Conservation (phyloP, 2,888 invertebrate genomes). For the Atrina japonica region DNA sequence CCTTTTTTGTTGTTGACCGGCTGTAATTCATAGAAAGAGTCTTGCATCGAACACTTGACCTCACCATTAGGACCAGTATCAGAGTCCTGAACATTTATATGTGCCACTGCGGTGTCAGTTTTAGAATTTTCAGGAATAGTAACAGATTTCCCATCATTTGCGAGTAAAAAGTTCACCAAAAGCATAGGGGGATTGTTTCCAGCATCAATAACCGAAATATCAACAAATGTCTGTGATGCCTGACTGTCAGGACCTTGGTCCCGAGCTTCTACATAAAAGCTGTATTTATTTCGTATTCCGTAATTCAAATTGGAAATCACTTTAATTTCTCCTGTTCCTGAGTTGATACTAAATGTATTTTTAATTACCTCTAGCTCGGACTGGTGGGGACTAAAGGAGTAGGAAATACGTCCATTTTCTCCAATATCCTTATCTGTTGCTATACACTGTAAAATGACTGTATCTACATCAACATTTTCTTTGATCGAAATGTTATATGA, state of each 20-base stretch:
- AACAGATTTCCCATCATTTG: conserved; percentile 44
- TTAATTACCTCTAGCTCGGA: conserved; percentile 43
- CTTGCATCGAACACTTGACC: conserved; percentile 64
- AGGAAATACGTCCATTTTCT: conserved; percentile 84
- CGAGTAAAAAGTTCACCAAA: conserved; percentile 45
- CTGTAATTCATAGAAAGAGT: conserved; percentile 54
- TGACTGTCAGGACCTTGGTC: conserved; percentile 53
- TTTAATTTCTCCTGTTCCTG: conserved; percentile 55
- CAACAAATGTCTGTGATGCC: conserved; percentile 54
- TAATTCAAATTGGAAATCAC: conserved; percentile 52
- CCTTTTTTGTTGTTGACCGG: conserved; percentile 38
- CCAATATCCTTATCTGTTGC: conserved; percentile 93
- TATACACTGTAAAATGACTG: conserved; percentile 82
- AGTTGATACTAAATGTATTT: conserved; percentile 51
- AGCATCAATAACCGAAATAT: conserved; percentile 86
- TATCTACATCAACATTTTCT: conserved; percentile 54
- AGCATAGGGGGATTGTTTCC: conserved; percentile 93
- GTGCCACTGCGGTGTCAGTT: conserved; percentile 67
- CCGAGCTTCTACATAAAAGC: conserved; percentile 54
- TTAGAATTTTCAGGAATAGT: conserved; percentile 61
- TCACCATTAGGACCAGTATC: conserved; percentile 69
- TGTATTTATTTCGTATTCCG: conserved; percentile 46
- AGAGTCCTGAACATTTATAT: conserved; percentile 69
- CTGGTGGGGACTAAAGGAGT: conserved; percentile 72
- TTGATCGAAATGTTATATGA: conserved; percentile 55